Conservation (phyloP, 2,797 vertebrate genomes). For the Oryzias sinensis region DNA sequence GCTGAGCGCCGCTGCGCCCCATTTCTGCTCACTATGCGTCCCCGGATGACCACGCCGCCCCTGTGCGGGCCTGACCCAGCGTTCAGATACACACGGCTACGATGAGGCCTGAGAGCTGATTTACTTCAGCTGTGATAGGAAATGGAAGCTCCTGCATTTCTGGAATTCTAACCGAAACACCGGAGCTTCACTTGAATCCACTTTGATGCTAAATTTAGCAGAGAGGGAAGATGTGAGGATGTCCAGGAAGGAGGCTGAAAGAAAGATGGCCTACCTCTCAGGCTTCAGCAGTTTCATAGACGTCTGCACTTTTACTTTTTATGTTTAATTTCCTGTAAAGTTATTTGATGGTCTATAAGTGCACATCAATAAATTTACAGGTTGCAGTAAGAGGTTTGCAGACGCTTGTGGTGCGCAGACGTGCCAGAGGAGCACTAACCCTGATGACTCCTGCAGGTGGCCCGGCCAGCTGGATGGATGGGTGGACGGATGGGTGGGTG, state of each 20-base stretch:
- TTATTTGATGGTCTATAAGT: slow-evolving; percentile 57
- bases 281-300: slow-evolving; percentile 33
- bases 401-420: slow-evolving; percentile 48
- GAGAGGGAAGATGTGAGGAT: slow-evolving; percentile 33
- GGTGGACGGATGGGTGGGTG: neutral
- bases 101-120: slow-evolving; percentile 62
- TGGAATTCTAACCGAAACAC: slow-evolving; percentile 64
- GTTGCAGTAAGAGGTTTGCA: slow-evolving; percentile 45
- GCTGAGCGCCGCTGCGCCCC: slow-evolving; percentile 3
- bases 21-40: neutral
- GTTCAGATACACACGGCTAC: slow-evolving; percentile 39
- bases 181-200: slow-evolving; percentile 61
- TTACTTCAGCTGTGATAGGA: slow-evolving; percentile 67
- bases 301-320: neutral
- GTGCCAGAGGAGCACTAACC: slow-evolving; percentile 76
- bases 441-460: slow-evolving; percentile 71
- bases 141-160: slow-evolving; percentile 56
- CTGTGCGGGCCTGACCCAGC: slow-evolving; percentile 33
- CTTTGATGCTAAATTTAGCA: slow-evolving; percentile 36
- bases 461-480: slow-evolving; percentile 21
- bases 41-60: slow-evolving; percentile 11
- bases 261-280: slow-evolving; percentile 31
- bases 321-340: slow-evolving; percentile 29
- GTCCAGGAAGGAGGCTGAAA: slow-evolving; percentile 40
- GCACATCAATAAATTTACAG: slow-evolving; percentile 62